Base-by-base conservation (phyloP, 2,888 invertebrate genomes). In the Parnassius smintheus region DNA sequence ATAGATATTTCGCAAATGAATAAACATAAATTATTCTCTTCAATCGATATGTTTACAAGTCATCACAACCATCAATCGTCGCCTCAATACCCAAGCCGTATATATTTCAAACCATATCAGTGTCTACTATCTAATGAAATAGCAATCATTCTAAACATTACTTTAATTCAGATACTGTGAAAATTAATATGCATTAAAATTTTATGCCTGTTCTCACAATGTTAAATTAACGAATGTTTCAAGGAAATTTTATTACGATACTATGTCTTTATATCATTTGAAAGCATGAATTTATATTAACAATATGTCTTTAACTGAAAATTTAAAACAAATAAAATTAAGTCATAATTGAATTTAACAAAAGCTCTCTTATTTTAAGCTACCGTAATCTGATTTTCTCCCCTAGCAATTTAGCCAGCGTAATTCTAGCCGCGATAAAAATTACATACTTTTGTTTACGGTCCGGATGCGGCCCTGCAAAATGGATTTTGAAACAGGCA, bases 391-490 rank as follows among this genome's bases (percentile, higher is more conserved):
- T 65, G 58, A 65, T 61, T 65, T 65, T 50, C 67, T 59, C 61
- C 65, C 64, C 62, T 62, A 66, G 64, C 64, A 66, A 69, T 67
- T 66, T 65, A 53, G 65, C 65, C 59, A 58, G 60, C 64, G 66
- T 71, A 70, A 71, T 71, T 67, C 68, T 68, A 65, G 62, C 66
- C 59, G 62, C 66, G 66, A 83, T 83, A 85, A 85, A 85, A 85
- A 83, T 81, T 83, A 80, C 82, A 75, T 75, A 83, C 78, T 77
- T 83, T 83, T 83, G 82, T 83, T 84, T 83, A 82, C 76, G 80
- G 77, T 76, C 79, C 76, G 77, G 83, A 82, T 83, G 83, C 82
- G 82, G 81, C 75, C 76, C 61, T 80, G 80, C 75, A 79, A 80
- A 83, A 83, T 82, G 82, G 80, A 82, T 85, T 83, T 81, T 73